phyloP scores from a whole-genome alignment of 2,888 invertebrate species.

The Tipula vernalis region DNA sequence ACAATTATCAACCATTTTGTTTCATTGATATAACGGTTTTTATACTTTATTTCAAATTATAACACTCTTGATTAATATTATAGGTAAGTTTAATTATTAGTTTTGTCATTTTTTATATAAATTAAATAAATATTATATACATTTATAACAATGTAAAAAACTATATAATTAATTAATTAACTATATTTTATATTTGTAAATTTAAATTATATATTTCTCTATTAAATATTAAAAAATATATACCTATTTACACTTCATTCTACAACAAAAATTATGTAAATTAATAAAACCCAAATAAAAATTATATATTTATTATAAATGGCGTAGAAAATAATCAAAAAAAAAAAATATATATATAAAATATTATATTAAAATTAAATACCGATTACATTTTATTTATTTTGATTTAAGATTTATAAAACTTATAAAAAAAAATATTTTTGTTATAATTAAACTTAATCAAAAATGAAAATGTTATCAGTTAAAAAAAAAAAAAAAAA shows the following conservation, averaged over 20 bases:
- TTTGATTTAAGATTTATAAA: not conserved
- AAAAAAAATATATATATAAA: not conserved
- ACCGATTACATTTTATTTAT: not conserved
- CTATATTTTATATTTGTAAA: not conserved
- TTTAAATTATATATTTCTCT: not conserved
- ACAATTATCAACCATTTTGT: not conserved
- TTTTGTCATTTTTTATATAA: not conserved
- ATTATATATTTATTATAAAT: not conserved
- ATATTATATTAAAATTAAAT: not conserved
- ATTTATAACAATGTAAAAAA: not conserved
- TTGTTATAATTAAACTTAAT: not conserved
- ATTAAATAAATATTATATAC: not conserved
- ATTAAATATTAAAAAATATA: not conserved
- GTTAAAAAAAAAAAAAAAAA: not conserved
- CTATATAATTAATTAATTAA: not conserved
- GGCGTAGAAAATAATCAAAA: not conserved
- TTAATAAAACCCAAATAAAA: not conserved
- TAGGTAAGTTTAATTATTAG: not conserved
- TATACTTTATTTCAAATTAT: not conserved
- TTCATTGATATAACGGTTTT: not conserved
- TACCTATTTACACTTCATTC: not conserved
- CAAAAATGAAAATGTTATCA: not conserved
- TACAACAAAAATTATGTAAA: not conserved
- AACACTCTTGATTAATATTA: not conserved
- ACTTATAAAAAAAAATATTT: not conserved